Evolutionary conservation across 1,140 invertebrate genomes (phyloP).

Genomic region (Diprion similis): DNA sequence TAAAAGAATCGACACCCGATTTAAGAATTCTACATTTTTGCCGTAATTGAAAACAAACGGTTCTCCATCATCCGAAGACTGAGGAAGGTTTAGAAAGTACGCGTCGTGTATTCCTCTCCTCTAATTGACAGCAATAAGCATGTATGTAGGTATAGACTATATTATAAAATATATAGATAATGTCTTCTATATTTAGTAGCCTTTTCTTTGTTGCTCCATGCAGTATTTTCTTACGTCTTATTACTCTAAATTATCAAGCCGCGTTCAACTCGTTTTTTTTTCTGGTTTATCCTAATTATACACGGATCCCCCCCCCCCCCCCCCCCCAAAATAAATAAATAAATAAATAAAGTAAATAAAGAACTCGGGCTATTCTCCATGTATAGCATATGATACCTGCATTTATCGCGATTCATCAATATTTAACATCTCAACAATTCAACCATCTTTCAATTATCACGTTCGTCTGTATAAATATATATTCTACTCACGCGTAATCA

Average conservation of each 20-base stretch:
- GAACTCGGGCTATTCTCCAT: too few relatives aligned
- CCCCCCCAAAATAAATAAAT: background rate
- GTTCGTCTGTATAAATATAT: constrained; percentile 6
- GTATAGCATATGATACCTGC: too few relatives aligned
- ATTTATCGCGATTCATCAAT: background rate
- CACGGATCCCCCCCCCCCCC: too few relatives aligned
- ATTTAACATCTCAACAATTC: background rate
- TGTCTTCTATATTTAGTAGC: constrained; percentile 11
- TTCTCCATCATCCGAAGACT: too few relatives aligned
- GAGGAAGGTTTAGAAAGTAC: too few relatives aligned
- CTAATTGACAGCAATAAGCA: too few relatives aligned
- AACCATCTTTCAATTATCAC: background rate
- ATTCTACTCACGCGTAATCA: background rate
- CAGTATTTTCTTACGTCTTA: constrained; percentile 36
- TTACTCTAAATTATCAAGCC: background rate
- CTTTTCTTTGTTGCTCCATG: constrained; percentile 24
- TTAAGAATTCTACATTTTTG: too few relatives aligned
- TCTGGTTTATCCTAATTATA: constrained; percentile 10
- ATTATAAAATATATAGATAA: constrained; percentile 21
- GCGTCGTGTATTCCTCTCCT: too few relatives aligned
- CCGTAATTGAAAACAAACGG: too few relatives aligned
- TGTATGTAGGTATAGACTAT: background rate
- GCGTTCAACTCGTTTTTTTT: background rate
- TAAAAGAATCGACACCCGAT: too few relatives aligned
- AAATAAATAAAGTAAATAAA: background rate